Conservation (phyloP, 2,888 invertebrate genomes). For the Hypercompe scribonia region DNA sequence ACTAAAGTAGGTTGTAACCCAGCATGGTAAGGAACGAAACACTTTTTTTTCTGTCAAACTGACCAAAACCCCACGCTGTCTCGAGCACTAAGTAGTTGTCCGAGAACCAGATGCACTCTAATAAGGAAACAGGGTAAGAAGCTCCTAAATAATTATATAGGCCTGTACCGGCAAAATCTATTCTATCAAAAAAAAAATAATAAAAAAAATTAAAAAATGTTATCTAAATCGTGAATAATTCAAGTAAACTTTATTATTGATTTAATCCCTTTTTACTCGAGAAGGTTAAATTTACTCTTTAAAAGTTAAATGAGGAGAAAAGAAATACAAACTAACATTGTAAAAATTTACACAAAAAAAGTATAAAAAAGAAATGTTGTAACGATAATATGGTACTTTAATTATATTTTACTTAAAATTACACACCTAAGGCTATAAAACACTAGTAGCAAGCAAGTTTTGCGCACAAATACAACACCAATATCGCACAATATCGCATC, state of each 20-base stretch:
- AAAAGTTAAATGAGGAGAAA: neutral
- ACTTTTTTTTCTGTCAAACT: too few relatives aligned
- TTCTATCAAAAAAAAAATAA: conserved; percentile 16
- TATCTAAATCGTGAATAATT: neutral
- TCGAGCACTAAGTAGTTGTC: too few relatives aligned
- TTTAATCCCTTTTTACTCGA: neutral
- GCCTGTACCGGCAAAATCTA: neutral
- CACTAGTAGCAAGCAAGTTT: conserved; percentile 76
- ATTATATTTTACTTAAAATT: conserved; percentile 48
- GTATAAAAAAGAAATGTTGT: conserved; percentile 13
- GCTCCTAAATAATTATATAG: neutral
- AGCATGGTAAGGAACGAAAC: neutral
- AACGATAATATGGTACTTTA: conserved; percentile 37
- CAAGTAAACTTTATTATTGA: neutral
- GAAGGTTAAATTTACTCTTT: too few relatives aligned
- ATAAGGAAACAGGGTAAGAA: neutral
- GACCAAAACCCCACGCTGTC: too few relatives aligned
- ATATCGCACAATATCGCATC: conserved; percentile 70
- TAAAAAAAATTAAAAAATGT: conserved; percentile 27
- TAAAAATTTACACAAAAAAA: conserved; percentile 30
- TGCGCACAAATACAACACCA: conserved; percentile 82
- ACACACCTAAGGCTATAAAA: conserved; percentile 50
- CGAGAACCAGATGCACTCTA: too few relatives aligned
- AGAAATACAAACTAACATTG: neutral
- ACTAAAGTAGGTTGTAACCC: neutral